Percentiles rank a stretch among this genome's conserved stretches.
These are phyloP conservation scores for Geococcyx californianus DNA, from an alignment of 2,113 vertebrate genomes.

Conservation along the genomic window DNA sequence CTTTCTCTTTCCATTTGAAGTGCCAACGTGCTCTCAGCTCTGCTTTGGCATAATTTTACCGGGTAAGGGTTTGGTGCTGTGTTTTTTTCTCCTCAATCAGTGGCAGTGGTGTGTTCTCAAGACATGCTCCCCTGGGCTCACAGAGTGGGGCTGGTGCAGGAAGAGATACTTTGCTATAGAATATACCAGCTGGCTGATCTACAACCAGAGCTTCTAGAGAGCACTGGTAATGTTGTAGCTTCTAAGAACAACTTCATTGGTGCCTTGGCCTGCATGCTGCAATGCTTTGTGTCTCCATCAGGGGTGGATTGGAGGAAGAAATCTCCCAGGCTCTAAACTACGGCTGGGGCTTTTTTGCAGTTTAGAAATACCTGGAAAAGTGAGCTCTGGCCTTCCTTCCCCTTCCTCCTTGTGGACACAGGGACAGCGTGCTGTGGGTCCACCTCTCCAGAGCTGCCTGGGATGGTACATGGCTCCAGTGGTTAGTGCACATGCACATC, in stretches of 20 bases:
- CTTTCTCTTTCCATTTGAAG: conserved; percentile 25
- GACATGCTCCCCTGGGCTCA: background rate
- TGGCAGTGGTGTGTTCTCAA: background rate
- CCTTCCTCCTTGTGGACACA: background rate
- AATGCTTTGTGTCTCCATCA: background rate
- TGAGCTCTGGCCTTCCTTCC: background rate
- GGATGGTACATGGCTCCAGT: accelerated
- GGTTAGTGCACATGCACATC: accelerated
- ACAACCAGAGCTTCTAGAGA: background rate
- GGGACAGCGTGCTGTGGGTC: background rate
- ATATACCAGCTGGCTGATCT: background rate
- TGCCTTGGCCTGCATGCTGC: background rate
- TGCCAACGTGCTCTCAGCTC: background rate
- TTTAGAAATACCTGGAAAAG: background rate
- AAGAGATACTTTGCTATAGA: background rate
- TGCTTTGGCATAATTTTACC: background rate
- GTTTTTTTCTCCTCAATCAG: background rate
- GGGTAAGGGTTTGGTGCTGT: background rate
- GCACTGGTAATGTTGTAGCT: background rate
- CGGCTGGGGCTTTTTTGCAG: background rate
- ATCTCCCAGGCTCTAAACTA: background rate
- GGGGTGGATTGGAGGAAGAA: background rate
- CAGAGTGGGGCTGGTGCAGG: background rate
- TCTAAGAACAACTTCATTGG: background rate
- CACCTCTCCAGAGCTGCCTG: background rate